A percentile compares a stretch with the other conserved stretches of the same genome.
These are phyloP conservation scores for Cotesia typhae DNA, from an alignment of 1,140 invertebrate genomes.

Conservation along the genomic window DNA sequence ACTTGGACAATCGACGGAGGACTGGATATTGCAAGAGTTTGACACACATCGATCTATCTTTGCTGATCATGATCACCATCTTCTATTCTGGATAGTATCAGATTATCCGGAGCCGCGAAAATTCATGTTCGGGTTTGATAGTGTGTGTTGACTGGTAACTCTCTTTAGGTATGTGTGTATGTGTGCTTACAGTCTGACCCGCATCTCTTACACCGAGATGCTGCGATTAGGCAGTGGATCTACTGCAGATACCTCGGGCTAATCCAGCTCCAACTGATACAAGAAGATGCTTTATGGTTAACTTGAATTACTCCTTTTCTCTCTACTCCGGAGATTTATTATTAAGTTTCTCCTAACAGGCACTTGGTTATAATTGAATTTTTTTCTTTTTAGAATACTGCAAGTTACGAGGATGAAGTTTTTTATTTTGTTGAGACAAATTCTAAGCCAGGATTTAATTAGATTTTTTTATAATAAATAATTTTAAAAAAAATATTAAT, in stretches of 20 bases:
- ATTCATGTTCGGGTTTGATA: background rate
- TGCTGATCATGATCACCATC: too few species aligned
- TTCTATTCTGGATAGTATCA: too few species aligned
- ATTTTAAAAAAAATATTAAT: too few species aligned
- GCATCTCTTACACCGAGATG: background rate
- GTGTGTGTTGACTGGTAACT: background rate
- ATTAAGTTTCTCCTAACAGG: background rate
- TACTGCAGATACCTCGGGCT: constrained; percentile 7
- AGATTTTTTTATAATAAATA: too few species aligned
- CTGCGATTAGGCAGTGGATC: constrained; percentile 12
- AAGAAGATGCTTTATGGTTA: constrained; percentile 10
- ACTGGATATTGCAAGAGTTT: background rate
- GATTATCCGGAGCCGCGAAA: background rate
- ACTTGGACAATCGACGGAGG: background rate
- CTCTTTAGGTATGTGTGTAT: too few species aligned
- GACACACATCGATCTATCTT: background rate
- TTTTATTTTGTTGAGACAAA: too few species aligned
- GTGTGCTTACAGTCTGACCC: constrained; percentile 1
- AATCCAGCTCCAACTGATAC: constrained; percentile 16
- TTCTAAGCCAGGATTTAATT: too few species aligned
- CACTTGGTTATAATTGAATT: constrained; percentile 21
- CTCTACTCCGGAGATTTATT: constrained; percentile 6
- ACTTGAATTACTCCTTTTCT: constrained; percentile 19
- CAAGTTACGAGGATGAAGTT: too few species aligned
- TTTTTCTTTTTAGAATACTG: background rate